Evolutionary conservation across 1,140 invertebrate genomes (phyloP), one percentile per base, ranked within the genome.

Genomic region (Euura lappo): DNA sequence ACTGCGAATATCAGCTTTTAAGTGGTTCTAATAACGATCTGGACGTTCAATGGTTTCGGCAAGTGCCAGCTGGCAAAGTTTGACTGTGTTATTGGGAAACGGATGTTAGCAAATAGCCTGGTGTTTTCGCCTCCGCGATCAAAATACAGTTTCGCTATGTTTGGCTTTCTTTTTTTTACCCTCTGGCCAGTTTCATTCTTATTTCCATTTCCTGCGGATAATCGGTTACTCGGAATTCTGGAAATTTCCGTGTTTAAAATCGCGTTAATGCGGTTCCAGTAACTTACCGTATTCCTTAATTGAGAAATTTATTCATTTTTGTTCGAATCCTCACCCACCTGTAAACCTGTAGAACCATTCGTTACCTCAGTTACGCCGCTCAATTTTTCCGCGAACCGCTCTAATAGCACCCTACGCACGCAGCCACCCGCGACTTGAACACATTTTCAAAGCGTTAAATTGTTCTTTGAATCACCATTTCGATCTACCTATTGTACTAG

Each of bases 1-100:
- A 60, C 51, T 8, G 51, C 51, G 13, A 60, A 60, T 60, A 60
- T 60, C 51, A 60, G 51, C 51, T 60, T 60, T 60, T 60, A 60
- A 60, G 51, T n/a, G 51, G 51, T 60, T 60, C 28, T 60, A 60
- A 60, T 60, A 60, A 60, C 51, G 51, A 60, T 60, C 13, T 60
- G 51, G 51, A n/a, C 51, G 51, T 60, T 60, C 8, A 60, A 60
- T 60, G 51, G 8, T 60, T 1, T 60, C 51, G 5, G 51, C 13
- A 60, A 60, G 51, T 60, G 51, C 51, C 51, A 60, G 51, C 51
- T 60, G 51, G 51, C 51, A 60, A n/a, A 28, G 8, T 4, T 60
- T 60, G 51, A 60, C 10, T 8, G 13, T 8, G 10, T 60, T 60
- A 60, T 60, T 60, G 51, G 51, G 51, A 60, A 60, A 60, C 51